These are phyloP conservation scores for Merops nubicus DNA, from an alignment of 2,113 vertebrate genomes.

Conservation along the genomic window DNA sequence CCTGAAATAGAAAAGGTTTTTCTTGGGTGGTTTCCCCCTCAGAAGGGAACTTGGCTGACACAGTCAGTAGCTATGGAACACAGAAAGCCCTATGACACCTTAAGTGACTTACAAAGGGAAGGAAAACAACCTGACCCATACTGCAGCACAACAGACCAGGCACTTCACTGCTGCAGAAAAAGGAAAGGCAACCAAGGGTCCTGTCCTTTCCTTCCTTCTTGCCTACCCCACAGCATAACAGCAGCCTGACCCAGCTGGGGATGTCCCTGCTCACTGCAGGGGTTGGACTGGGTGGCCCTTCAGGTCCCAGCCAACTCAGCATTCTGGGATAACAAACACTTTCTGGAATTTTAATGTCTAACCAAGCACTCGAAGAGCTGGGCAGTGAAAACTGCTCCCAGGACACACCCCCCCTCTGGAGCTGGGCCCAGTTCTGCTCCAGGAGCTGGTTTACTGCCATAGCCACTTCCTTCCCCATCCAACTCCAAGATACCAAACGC, in stretches of 20 bases:
- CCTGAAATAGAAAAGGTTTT: neutral
- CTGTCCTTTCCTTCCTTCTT: neutral
- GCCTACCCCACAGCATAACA: neutral
- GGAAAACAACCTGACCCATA: neutral
- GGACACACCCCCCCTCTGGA: neutral
- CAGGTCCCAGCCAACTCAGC: no score
- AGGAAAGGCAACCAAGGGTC: neutral
- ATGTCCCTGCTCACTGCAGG: no score
- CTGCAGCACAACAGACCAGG: neutral
- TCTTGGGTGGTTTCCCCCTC: neutral
- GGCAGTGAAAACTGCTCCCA: neutral
- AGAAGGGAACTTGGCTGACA: neutral
- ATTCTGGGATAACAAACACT: no score
- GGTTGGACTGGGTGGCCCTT: no score
- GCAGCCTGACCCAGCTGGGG: no score
- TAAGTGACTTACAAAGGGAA: neutral
- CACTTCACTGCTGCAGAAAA: neutral
- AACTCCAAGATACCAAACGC: neutral
- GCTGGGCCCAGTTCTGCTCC: neutral
- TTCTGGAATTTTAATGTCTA: accelerated
- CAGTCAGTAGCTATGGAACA: neutral
- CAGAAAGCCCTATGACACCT: neutral
- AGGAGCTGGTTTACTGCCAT: neutral
- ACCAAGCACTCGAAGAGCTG: neutral
- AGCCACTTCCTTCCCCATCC: neutral